Evolutionary conservation across 2,888 invertebrate species (phyloP).

Genomic region (Pheosia tremula): DNA sequence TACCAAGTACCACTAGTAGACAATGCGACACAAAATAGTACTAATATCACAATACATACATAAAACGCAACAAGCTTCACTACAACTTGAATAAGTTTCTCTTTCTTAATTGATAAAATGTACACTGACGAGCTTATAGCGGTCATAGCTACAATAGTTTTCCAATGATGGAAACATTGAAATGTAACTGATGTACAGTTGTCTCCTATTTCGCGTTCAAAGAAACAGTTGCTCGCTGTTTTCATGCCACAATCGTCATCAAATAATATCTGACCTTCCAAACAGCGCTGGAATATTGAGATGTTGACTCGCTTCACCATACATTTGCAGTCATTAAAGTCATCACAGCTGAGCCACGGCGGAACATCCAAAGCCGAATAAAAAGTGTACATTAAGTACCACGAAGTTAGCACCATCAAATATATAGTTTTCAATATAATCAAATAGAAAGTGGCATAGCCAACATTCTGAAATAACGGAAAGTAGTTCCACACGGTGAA

Average conservation of each 20-base stretch:
- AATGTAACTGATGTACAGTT: constrained; percentile 48
- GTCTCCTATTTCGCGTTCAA: constrained; percentile 63
- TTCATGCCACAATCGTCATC: constrained; percentile 70
- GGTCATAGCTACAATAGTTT: constrained; percentile 47
- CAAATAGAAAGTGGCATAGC: constrained; percentile 60
- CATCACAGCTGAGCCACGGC: constrained; percentile 70
- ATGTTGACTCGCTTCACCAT: constrained; percentile 73
- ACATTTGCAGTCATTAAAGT: constrained; percentile 58
- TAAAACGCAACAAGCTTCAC: constrained; percentile 54
- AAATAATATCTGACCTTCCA: constrained; percentile 65
- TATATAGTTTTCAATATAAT: constrained; percentile 61
- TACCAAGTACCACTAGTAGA: constrained; percentile 71
- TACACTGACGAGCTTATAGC: constrained; percentile 51
- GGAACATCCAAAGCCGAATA: constrained; percentile 62
- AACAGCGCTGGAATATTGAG: constrained; percentile 70
- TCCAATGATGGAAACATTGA: constrained; percentile 58
- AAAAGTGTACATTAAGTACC: constrained; percentile 69
- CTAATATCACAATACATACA: constrained; percentile 49
- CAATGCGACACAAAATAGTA: constrained; percentile 62
- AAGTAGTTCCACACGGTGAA: constrained; percentile 71
- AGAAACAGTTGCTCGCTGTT: constrained; percentile 70
- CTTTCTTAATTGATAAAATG: constrained; percentile 60
- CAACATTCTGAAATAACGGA: constrained; percentile 65
- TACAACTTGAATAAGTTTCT: constrained; percentile 52
- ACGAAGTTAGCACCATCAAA: constrained; percentile 57